These are phyloP conservation scores for Penaeus monodon DNA, from an alignment of 2,888 invertebrate species.

Conservation along the genomic window DNA sequence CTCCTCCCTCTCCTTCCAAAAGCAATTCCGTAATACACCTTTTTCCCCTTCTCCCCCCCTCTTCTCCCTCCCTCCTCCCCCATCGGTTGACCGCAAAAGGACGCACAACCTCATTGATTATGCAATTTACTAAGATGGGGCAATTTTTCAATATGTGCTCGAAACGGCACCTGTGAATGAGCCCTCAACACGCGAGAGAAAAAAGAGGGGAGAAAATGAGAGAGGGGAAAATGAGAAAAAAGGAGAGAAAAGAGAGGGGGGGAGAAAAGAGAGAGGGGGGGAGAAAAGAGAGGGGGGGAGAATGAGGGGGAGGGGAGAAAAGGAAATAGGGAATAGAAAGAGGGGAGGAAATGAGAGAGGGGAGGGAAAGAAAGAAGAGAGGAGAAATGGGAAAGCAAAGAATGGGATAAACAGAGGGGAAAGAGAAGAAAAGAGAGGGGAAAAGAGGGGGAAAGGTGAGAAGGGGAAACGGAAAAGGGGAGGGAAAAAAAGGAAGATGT, in stretches of 20 bases:
- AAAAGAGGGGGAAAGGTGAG: not conserved
- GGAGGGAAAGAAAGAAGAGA: not conserved
- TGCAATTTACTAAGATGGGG: slow-evolving; percentile 64
- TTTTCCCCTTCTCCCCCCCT: not conserved
- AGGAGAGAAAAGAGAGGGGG: not conserved
- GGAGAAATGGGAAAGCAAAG: not conserved
- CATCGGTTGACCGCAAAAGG: slow-evolving; percentile 20
- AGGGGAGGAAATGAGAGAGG: not conserved
- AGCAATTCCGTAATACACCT: not conserved
- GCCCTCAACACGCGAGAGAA: slow-evolving; percentile 37
- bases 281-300: not conserved
- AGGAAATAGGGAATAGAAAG: not conserved
- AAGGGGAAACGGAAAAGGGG: slow-evolving; percentile 1
- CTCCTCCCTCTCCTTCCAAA: not conserved
- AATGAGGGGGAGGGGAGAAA: not conserved
- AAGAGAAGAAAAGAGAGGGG: not conserved
- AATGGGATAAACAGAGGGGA: not conserved
- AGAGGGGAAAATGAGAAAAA: not conserved
- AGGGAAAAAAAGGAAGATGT: slow-evolving; percentile 10
- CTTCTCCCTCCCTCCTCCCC: not conserved
- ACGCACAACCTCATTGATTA: slow-evolving; percentile 61
- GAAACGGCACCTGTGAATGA: slow-evolving; percentile 55
- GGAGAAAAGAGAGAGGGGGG: not conserved
- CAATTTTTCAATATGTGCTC: slow-evolving; percentile 62
- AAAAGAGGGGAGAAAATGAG: not conserved